Conservation (phyloP, 2,797 vertebrate species). For the Gallinago solitaria region DNA sequence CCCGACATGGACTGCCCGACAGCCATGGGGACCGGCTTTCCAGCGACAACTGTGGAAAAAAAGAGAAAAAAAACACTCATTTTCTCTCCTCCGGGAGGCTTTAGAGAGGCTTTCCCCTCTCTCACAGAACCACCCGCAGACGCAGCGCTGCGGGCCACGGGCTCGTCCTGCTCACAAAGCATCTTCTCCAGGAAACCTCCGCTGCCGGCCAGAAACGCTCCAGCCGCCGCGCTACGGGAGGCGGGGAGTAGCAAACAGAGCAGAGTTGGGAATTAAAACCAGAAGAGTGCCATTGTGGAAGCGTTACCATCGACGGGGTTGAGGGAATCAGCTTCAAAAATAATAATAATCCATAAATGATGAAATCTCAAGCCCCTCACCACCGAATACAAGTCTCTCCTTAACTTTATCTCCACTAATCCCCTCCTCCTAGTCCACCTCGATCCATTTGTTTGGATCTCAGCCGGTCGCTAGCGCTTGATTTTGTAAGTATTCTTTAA, state of each 20-base stretch:
- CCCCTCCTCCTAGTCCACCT: not conserved
- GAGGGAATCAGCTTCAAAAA: not conserved
- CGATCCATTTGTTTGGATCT: accelerated
- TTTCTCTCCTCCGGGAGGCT: accelerated
- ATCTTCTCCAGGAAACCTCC: not conserved
- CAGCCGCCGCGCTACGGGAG: not conserved
- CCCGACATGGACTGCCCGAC: constrained; percentile 82
- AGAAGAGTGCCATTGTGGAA: not conserved
- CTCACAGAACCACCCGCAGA: not conserved
- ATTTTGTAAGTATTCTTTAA: not conserved
- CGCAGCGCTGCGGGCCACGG: not conserved
- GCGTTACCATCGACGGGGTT: accelerated
- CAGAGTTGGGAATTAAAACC: not conserved
- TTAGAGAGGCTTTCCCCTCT: not conserved
- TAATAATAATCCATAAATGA: not conserved
- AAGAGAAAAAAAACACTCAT: not conserved
- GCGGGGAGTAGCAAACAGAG: not conserved
- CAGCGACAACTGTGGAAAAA: constrained; percentile 70
- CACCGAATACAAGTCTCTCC: not conserved
- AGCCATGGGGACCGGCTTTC: constrained; percentile 84
- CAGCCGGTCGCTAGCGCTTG: not conserved
- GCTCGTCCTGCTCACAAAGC: not conserved
- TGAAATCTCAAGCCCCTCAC: not conserved
- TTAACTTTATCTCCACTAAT: not conserved
- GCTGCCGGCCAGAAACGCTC: not conserved